phyloP scores from a whole-genome alignment of 2,797 vertebrate species.

The Lacerta bilineata region DNA sequence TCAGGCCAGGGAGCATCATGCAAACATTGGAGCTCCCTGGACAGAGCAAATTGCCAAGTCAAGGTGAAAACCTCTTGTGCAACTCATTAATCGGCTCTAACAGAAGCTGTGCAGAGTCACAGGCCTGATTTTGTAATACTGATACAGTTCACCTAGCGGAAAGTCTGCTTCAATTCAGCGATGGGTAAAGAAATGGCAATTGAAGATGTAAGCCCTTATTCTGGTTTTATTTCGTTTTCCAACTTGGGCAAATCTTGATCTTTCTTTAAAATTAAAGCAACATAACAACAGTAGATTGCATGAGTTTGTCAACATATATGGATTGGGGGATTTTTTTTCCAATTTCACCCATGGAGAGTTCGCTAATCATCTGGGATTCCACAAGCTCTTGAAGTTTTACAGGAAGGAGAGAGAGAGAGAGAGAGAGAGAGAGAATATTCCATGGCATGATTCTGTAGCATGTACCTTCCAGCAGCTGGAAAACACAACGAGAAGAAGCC shows the following conservation, averaged over 20 bases:
- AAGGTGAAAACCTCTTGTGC: too few species aligned
- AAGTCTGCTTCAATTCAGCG: neutral
- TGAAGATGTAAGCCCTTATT: neutral
- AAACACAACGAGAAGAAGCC: conserved; percentile 81
- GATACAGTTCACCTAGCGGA: neutral
- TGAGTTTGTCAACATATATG: neutral
- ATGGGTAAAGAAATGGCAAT: neutral
- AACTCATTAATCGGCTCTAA: neutral
- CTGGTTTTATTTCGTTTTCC: neutral
- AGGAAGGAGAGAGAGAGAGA: neutral
- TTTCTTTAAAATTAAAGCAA: neutral
- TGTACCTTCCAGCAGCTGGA: conserved; percentile 83
- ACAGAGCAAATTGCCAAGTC: neutral
- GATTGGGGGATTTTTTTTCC: neutral
- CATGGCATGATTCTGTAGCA: too few species aligned
- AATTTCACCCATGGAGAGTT: neutral
- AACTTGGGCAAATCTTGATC: neutral
- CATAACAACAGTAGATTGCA: neutral
- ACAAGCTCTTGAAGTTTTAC: neutral
- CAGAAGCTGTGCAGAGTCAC: neutral
- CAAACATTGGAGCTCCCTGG: neutral
- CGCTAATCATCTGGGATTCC: neutral
- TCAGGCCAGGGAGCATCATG: neutral
- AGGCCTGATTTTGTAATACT: neutral
- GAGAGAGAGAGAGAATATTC: too few species aligned